Evolutionary conservation across 2,113 vertebrate species (phyloP), one percentile per base, ranked within the genome.

Genomic region (Heloderma charlesbogerti): DNA sequence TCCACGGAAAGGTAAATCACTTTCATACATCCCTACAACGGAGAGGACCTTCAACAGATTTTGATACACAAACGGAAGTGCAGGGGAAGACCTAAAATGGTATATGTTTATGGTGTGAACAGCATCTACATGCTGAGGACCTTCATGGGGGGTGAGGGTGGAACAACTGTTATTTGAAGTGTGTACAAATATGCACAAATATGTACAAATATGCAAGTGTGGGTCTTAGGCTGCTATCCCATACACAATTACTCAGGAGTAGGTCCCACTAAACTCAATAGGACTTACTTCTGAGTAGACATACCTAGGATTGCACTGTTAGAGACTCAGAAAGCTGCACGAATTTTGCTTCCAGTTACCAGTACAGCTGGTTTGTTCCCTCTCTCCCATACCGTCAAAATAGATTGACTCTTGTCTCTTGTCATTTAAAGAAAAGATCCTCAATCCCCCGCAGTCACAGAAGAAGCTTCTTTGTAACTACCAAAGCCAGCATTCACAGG

Each of bases 391-490:
- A 25, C 34, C 7, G 15, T 29, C 81, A 89, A 27, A 88, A 71
- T 43, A 43, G 16, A 18, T 20, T 79, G 54, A 37, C 72, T 12
- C 4, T 34, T 84, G 63, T 87, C 40, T 84, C 57, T 89, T 16
- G 48, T 60, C 25, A 45, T 72, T 80, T 60, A 79, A 37, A 54
- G 6, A 92, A 91, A 92, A 7, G 40, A 88, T 22, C 89, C 0
- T 27, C 20, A 18, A 34, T 37, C 20, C 8, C 29, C 27, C 31
- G 3, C 57, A 31, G 13, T 12, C 78, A 80, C 43, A 92, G 90
- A 94, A 67, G 84, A 89, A 60, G 6, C 84, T 90, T 93, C 27
- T 45, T 84, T 74, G 77, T 54, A 31, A 91, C 92, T 91, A 57
- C 78, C 91, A 34, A 71, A 88, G 3, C 18, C 81, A 87, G 71